Base-by-base conservation (phyloP, 2,888 invertebrate species). In the Polydesmus complanatus region DNA sequence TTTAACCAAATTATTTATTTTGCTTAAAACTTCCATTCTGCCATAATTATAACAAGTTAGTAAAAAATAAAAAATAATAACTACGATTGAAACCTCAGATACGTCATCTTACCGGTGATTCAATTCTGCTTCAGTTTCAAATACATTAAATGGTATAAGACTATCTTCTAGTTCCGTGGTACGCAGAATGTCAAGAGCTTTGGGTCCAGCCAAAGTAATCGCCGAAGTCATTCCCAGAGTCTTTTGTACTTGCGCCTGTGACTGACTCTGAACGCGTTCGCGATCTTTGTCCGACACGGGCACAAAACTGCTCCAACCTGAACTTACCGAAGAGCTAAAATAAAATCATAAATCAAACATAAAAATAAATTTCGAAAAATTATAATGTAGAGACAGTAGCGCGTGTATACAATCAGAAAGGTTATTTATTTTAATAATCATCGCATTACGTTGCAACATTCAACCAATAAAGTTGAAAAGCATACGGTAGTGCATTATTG, bases 101-200 rank as follows among this genome's bases (percentile, higher is more conserved):
- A 37, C 37, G 37, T 37, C n/a, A 37, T 27, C 67, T 60, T 64
- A 75, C 65, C 92, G 82, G 73, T 94, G 92, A 71, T 88, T 86
- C 69, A 95, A 79, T 73, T 95, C 95, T 64, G 83, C 83, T 66
- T 92, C 90, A 0, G 86, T 83, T 77, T 95, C 95, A 72, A 92
- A 93, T 54, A 94, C 89, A 68, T 87, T 89, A 73, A 83, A 90
- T 0, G 89, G 89, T 66, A 83, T 75, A 56, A 95, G 77, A 14
- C 84, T 80, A 61, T 86, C 84, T 68, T 84, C 83, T n/a, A 93
- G 76, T 68, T 89, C 88, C 61, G 77, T 78, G 0, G 89, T 86
- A 70, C 85, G 81, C 64, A 82, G 80, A 57, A 85, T 74, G 74
- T 93, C 92, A 63, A 82, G 78, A 21, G 83, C 83, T 73, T 87